A percentile compares a stretch with the other conserved stretches of the same genome.
phyloP scores from a whole-genome alignment of 1,140 invertebrate species.

The Drosophila miranda region DNA sequence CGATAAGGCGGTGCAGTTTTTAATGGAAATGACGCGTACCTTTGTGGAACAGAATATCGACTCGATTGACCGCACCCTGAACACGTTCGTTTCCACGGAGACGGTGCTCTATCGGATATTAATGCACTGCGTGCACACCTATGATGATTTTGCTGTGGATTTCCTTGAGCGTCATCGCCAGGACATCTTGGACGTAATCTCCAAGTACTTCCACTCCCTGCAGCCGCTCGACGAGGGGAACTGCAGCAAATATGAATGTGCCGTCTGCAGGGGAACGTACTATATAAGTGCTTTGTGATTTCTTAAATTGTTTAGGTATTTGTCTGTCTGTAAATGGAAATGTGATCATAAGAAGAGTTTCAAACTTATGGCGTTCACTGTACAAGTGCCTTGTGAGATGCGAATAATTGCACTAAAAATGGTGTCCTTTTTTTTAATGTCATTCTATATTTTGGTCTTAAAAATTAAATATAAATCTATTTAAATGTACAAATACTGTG shows the following conservation, averaged over 20 bases:
- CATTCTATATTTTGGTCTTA: constrained; percentile 13
- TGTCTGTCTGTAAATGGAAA: too few species aligned
- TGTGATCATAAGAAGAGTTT: too few species aligned
- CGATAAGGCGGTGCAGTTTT: constrained; percentile 41
- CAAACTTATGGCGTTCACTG: too few species aligned
- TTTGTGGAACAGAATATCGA: constrained; percentile 67
- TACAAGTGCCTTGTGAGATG: too few species aligned
- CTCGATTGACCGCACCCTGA: constrained; percentile 54
- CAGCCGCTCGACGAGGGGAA: constrained; percentile 18
- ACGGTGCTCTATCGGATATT: constrained; percentile 65
- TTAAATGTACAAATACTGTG: constrained; percentile 60
- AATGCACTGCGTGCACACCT: constrained; percentile 60
- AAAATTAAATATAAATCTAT: constrained; percentile 27
- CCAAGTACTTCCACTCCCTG: constrained; percentile 57
- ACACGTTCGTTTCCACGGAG: constrained; percentile 71
- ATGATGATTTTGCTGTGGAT: constrained; percentile 50
- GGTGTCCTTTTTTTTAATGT: background rate
- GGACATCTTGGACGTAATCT: constrained; percentile 52
- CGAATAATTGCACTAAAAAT: background rate
- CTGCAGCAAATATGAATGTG: constrained; percentile 43
- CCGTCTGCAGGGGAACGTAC: constrained; percentile 56
- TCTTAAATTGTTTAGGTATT: background rate
- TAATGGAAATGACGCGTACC: constrained; percentile 56
- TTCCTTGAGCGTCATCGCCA: constrained; percentile 46
- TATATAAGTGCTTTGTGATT: constrained; percentile 56